Base-by-base conservation (phyloP, 1,140 invertebrate genomes). In the Stratiolaelaps scimitus region DNA sequence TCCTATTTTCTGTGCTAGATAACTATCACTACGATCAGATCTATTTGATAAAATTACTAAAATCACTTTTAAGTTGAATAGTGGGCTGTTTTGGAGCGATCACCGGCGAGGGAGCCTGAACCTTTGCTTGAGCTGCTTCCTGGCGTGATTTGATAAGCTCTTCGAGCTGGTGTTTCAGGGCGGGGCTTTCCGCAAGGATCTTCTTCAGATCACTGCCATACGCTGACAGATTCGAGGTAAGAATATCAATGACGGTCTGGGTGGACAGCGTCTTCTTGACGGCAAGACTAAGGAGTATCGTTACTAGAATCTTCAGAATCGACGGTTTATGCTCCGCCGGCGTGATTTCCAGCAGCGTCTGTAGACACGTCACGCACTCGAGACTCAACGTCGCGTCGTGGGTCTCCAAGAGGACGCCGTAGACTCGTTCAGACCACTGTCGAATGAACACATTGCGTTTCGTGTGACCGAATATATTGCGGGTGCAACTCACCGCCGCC, bases 31-130 rank as follows among this genome's bases (percentile, higher is more conserved):
- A 60, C 20, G 4, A 26, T 19, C 47, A 60, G 15, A 1, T 60
- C 34, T 23, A 60, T 60, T 60, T 60, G 17, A 60, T 60, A 34
- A 60, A 60, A 23, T 60, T 60, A 17, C 53, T 60, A 60, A 60
- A 60, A 26, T 60, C 53, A 1, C 53, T 60, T 26, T 60, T 60
- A 17, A 60, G 23, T 60, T 60, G 53, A 20, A 60, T 60, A 60
- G 15, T 60, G 23, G 53, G 53, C 23, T 60, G 53, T 26, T 60
- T 60, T 34, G 53, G 34, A 1, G 53, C 26, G 53, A 60, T 60
- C 15, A 60, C 23, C 26, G 53, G 53, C 23, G 17, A 15, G 2
- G 53, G 53, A 60, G 23, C 20, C 15, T 19, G 17, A 26, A 17
- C 34, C 2, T 23, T 26, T 19, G 53, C 53, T 23, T 60, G 53